Base-by-base conservation (phyloP, 2,797 vertebrate species). In the Schizothorax lantsangensis region DNA sequence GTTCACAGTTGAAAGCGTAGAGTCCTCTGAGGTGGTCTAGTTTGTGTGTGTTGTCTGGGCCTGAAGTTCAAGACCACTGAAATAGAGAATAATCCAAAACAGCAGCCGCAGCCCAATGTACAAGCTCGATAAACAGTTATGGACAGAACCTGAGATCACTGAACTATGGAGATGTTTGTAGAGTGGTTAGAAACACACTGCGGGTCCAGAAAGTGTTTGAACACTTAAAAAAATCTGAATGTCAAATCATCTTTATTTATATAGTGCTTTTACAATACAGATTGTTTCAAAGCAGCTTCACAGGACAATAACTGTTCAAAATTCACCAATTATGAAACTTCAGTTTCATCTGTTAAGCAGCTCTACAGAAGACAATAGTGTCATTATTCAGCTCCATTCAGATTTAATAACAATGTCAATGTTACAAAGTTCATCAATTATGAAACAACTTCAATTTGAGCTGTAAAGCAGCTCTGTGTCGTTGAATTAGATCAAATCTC, bases 1-100 rank as follows among this genome's bases (percentile, higher is more conserved):
- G 84, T 79, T 85, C 75, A 71, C 74, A 69, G 62, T 45, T 69
- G 59, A 69, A 43, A 78, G 62, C 74, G 40, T 54, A 54, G 62
- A 54, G 62, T 79, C 64, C 26, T 79, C 47, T 68, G 38, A 57
- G 75, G 49, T 45, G 43, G 72, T 64, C 57, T 75, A 59, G 83
- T 77, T 36, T 77, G 83, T 84, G 72, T 69, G 47, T 71, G 73
- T 66, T 14, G 64, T 85, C 47, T 68, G 21, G 43, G 45, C 57
- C 14, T 66, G 26, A 78, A 73, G 71, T 79, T 54, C 36, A 84
- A 78, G 47, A 68, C 74, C 45, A 43, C 45, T 66, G 73, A 68
- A 26, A 84, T 21, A 36, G 45, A 78, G 73, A 78, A 68, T 52
- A 77, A 77, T 52, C 73, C 62, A 68, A 69, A 79, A 75, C 72